Percentiles rank a stretch among this genome's conserved stretches.
Conservation (phyloP, 2,797 vertebrate genomes). For the Molossus alvarezi region DNA sequence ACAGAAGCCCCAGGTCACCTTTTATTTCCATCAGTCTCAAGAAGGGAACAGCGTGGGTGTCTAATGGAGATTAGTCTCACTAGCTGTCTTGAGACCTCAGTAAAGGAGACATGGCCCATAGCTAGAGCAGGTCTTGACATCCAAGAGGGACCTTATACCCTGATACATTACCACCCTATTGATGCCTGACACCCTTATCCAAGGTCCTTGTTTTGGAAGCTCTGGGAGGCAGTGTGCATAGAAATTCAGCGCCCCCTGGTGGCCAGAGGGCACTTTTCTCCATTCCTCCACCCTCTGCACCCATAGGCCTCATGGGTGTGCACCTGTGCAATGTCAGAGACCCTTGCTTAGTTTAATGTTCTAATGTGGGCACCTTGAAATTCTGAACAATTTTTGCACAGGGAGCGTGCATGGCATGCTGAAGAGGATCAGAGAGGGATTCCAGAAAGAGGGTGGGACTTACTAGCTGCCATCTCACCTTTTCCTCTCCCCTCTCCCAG, state of each 20-base stretch:
- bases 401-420: neutral
- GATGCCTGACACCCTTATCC: neutral
- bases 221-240: accelerated
- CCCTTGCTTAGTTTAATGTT: neutral
- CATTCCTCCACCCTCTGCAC: neutral
- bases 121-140: neutral
- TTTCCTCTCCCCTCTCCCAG: slow-evolving; percentile 85
- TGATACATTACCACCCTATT: accelerated
- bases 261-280: neutral
- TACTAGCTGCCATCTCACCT: neutral
- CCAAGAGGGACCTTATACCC: neutral
- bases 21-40: neutral
- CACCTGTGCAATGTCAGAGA: neutral
- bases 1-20: neutral
- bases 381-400: neutral
- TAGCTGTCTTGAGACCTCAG: neutral
- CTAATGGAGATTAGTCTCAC: neutral
- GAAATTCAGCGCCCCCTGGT: slow-evolving; percentile 56
- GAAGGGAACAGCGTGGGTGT: neutral
- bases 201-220: neutral
- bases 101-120: neutral
- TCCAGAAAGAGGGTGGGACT: neutral
- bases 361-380: neutral
- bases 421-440: neutral
- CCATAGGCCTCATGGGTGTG: too few relatives aligned